Percentiles rank a stretch among this genome's conserved stretches.
These are phyloP conservation scores for Drosophila stalkeri DNA, from an alignment of 2,888 invertebrate genomes.

Conservation along the genomic window DNA sequence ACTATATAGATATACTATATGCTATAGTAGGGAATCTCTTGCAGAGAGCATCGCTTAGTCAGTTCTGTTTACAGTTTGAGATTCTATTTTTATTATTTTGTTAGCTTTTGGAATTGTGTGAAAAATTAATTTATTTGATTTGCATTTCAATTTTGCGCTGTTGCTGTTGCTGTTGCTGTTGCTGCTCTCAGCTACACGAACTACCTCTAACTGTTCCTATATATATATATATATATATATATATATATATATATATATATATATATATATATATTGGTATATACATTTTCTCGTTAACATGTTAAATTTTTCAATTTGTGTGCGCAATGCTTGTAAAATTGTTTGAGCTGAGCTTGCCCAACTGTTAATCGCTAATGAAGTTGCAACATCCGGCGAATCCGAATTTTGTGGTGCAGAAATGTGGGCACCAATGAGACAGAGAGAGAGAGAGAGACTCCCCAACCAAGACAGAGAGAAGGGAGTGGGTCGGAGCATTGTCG, in stretches of 20 bases:
- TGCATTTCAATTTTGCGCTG: conserved; percentile 61
- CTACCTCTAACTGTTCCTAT: not conserved
- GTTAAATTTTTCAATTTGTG: not conserved
- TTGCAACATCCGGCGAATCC: conserved; percentile 62
- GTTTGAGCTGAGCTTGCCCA: conserved; percentile 14
- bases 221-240: not conserved
- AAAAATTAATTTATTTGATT: conserved; percentile 68
- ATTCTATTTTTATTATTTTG: conserved; percentile 6
- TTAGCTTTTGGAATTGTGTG: conserved; percentile 30
- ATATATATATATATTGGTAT: not conserved
- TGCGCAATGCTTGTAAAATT: conserved; percentile 26
- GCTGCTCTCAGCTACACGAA: not conserved
- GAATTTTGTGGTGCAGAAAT: conserved; percentile 24
- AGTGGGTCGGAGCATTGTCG: not conserved
- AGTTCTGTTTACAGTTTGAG: no score
- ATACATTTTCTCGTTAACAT: not conserved
- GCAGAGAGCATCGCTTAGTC: not conserved
- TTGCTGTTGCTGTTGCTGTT: not conserved
- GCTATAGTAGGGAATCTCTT: not conserved
- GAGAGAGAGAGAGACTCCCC: not conserved
- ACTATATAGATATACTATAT: no score
- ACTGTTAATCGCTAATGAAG: conserved; percentile 57
- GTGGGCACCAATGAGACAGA: conserved; percentile 17
- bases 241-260: not conserved
- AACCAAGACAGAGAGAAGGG: not conserved